These are phyloP conservation scores for Lophotriccus pileatus DNA, from an alignment of 2,797 vertebrate genomes.

Conservation along the genomic window DNA sequence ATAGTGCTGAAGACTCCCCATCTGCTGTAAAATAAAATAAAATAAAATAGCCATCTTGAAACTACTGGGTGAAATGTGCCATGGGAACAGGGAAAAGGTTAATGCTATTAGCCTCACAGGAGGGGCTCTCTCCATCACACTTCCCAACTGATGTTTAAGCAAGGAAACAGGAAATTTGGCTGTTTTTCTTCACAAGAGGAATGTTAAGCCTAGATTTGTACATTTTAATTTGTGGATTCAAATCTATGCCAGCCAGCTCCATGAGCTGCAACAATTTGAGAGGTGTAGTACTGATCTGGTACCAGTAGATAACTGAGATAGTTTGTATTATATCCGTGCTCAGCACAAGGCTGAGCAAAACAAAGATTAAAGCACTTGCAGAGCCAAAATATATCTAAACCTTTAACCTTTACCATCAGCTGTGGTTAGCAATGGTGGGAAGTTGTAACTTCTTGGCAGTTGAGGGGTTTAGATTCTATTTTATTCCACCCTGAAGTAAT, in stretches of 20 bases:
- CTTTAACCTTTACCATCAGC: not conserved
- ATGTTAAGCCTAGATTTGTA: not conserved
- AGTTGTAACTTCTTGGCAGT: not conserved
- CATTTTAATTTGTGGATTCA: not conserved
- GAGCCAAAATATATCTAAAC: not conserved
- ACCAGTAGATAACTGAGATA: not conserved
- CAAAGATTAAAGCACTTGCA: not conserved
- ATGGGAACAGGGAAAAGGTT: not conserved
- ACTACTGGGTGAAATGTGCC: not conserved
- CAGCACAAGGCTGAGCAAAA: not conserved
- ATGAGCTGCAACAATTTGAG: not conserved
- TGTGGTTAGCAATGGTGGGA: not conserved
- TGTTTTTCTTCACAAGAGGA: not conserved
- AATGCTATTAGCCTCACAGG: not conserved
- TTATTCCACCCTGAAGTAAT: not conserved
- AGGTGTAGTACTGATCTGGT: not conserved
- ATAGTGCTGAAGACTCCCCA: not conserved
- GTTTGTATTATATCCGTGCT: not conserved
- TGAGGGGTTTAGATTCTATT: not conserved
- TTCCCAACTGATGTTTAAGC: not conserved
- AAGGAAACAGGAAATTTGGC: not conserved
- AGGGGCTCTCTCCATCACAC: not conserved
- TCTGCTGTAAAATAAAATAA: not conserved
- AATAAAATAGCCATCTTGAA: not conserved
- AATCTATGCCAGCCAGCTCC: not conserved